Evolutionary conservation across 2,113 vertebrate genomes (phyloP).

Genomic region (Lethenteron camtschaticum): DNA sequence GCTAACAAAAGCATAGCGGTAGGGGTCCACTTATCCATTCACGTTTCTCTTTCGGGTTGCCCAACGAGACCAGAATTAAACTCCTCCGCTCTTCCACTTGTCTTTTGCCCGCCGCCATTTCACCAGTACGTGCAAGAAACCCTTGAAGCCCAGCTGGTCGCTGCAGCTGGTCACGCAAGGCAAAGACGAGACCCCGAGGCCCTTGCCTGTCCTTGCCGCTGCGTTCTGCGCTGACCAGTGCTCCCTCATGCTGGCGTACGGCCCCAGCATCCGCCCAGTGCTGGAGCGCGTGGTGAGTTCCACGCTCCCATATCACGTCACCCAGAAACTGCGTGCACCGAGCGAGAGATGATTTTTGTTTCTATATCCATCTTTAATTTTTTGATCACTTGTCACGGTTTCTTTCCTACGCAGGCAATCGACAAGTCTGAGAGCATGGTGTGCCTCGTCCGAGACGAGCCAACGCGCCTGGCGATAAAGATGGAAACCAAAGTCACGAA

Average conservation of each 20-base stretch:
- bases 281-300: conserved; percentile 57
- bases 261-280: conserved; percentile 55
- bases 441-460: conserved; percentile 59
- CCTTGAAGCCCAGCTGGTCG: conserved; percentile 50
- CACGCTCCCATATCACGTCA: no score
- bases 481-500: conserved; percentile 53
- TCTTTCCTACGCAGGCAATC: no score
- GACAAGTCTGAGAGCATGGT: conserved; percentile 36
- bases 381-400: no score
- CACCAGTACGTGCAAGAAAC: conserved; percentile 72
- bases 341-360: no score
- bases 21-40: no score
- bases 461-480: conserved; percentile 42
- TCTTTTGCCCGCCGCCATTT: background rate
- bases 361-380: no score
- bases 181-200: conserved; percentile 34
- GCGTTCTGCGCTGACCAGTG: conserved; percentile 36
- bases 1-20: no score
- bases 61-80: no score
- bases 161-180: conserved; percentile 63
- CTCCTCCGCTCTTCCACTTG: background rate
- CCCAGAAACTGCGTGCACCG: no score
- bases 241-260: conserved; percentile 53
- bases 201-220: conserved; percentile 55
- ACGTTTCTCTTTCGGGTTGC: no score